Evolutionary conservation across 23 tunicate genomes (phyloP).

Genomic region (Aplidium turbinatum): DNA sequence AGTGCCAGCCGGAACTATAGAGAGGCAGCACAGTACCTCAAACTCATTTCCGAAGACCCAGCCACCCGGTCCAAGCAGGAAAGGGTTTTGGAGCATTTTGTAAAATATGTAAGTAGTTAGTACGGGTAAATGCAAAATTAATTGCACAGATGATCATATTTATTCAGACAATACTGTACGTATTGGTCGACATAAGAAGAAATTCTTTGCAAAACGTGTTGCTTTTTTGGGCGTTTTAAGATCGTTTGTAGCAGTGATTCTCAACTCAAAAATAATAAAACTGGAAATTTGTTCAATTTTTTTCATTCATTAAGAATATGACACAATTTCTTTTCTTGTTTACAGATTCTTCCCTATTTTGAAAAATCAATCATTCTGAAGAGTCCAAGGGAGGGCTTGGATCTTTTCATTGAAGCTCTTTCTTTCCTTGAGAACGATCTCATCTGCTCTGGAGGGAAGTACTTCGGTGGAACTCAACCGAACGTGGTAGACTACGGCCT

Average conservation of each 20-base stretch:
- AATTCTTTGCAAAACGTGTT: too few relatives aligned
- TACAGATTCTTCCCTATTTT: constrained; percentile 77
- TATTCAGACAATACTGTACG: too few relatives aligned
- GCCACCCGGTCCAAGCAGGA: constrained; percentile 25
- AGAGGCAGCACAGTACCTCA: constrained; percentile 31
- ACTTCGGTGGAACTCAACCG: constrained; percentile 75
- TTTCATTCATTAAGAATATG: too few relatives aligned
- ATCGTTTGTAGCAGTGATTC: too few relatives aligned
- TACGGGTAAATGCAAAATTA: background rate
- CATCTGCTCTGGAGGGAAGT: constrained; percentile 39
- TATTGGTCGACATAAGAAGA: too few relatives aligned
- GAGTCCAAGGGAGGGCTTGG: constrained; percentile 86
- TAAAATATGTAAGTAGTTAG: constrained; percentile 24
- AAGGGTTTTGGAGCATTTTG: constrained; percentile 38
- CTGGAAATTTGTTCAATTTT: too few relatives aligned
- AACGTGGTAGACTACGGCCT: constrained; percentile 74
- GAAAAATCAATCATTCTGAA: constrained; percentile 54
- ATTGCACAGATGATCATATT: too few relatives aligned
- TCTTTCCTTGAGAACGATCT: constrained; percentile 71
- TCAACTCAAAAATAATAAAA: too few relatives aligned
- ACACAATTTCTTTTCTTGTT: background rate
- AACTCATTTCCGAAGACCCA: constrained; percentile 27
- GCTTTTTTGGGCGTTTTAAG: too few relatives aligned
- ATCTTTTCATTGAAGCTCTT: constrained; percentile 71
- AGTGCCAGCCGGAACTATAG: constrained; percentile 19